A percentile compares a stretch with the other conserved stretches of the same genome.
phyloP scores from a whole-genome alignment of 2,797 vertebrate species.

The Ctenopoma kingsleyae region DNA sequence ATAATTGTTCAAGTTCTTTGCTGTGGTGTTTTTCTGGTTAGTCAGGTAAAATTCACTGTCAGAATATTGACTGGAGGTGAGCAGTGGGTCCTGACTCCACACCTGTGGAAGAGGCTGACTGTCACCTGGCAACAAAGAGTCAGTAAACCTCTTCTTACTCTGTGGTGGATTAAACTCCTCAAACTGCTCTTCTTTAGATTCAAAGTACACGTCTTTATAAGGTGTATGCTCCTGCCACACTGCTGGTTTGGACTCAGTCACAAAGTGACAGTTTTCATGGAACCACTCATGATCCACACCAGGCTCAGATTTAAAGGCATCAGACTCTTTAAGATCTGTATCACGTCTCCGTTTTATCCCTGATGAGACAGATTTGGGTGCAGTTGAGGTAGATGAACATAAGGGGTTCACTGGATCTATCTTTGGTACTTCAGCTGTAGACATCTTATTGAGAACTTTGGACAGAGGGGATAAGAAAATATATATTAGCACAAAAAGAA shows the following conservation, averaged over 20 bases:
- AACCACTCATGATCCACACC: constrained; percentile 11
- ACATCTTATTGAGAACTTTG: constrained; percentile 69
- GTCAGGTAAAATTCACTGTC: constrained; percentile 32
- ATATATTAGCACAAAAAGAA: constrained; percentile 20
- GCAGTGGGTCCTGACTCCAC: constrained; percentile 52
- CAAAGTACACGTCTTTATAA: constrained; percentile 5
- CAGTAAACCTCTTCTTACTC: constrained; percentile 57
- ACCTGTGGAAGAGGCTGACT: constrained; percentile 43
- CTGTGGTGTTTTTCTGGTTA: constrained; percentile 15
- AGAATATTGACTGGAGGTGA: constrained; percentile 49
- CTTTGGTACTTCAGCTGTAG: constrained; percentile 44
- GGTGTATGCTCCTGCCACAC: constrained; percentile 15
- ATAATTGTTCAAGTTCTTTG: background rate
- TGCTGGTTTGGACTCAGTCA: constrained; percentile 15
- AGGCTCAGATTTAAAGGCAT: constrained; percentile 9
- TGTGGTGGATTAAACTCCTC: constrained; percentile 61
- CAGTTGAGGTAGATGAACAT: constrained; percentile 19
- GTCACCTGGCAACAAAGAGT: constrained; percentile 3
- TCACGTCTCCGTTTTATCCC: constrained; percentile 64
- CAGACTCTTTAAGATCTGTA: constrained; percentile 13
- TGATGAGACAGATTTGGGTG: background rate
- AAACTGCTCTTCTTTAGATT: constrained; percentile 44
- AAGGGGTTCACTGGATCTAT: constrained; percentile 11
- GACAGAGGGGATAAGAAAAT: constrained; percentile 3
- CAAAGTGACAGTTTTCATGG: constrained; percentile 35